Percentiles rank a stretch among this genome's conserved stretches.
Conservation (phyloP, 2,888 invertebrate genomes). For the Dioctria linearis region DNA sequence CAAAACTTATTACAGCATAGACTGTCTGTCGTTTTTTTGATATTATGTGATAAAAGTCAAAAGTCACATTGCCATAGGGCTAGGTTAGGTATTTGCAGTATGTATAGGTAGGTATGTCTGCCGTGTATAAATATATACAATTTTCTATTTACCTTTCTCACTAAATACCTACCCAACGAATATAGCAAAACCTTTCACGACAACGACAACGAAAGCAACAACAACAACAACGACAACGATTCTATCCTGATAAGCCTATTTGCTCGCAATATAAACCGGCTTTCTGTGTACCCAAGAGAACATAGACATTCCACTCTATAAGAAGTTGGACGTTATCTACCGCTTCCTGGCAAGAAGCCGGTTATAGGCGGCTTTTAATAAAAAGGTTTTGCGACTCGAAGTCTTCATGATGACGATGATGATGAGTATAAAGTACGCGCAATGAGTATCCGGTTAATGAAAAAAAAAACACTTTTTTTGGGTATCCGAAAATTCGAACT, state of each 20-base stretch:
- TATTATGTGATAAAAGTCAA: constrained; percentile 20
- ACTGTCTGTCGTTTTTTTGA: not conserved
- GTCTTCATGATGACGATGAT: constrained; percentile 1
- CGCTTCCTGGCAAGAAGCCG: constrained; percentile 46
- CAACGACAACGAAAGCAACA: no score
- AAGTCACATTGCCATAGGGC: constrained; percentile 17
- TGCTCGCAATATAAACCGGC: constrained; percentile 39
- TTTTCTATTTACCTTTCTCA: constrained; percentile 44
- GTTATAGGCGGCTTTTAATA: constrained; percentile 21
- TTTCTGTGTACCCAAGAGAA: not conserved
- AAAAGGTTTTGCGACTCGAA: constrained; percentile 20
- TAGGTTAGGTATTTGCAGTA: not conserved
- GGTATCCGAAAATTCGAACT: not conserved
- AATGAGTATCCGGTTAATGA: not conserved
- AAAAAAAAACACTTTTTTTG: constrained; percentile 3
- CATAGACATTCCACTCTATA: not conserved
- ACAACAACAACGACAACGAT: no score
- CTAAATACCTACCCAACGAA: no score
- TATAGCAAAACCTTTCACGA: not conserved
- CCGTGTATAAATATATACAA: not conserved
- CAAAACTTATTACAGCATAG: not conserved
- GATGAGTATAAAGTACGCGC: not conserved
- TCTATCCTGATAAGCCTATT: constrained; percentile 44
- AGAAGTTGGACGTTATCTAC: constrained; percentile 35
- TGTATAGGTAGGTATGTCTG: not conserved